These are phyloP conservation scores for Saccostrea echinata DNA, from an alignment of 1,140 invertebrate species.

Conservation along the genomic window DNA sequence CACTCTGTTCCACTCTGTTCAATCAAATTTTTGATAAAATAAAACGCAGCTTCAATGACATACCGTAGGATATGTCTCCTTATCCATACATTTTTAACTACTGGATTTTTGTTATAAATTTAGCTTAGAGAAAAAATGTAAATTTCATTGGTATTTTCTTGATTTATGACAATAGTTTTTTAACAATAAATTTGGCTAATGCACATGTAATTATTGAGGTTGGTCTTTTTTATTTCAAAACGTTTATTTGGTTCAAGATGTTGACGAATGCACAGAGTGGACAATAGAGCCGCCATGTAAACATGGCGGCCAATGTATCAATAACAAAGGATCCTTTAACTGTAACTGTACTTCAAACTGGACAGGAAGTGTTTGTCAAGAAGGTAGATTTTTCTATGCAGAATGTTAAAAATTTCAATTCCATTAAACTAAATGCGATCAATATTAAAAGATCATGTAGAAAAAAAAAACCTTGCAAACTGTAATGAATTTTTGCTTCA, in stretches of 20 bases:
- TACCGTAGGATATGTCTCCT: not conserved
- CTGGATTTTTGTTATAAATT: no score
- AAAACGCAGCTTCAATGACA: not conserved
- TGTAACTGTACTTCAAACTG: slow-evolving; percentile 61
- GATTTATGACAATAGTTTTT: no score
- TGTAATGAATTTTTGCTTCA: not conserved
- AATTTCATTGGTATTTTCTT: no score
- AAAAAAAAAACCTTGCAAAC: not conserved
- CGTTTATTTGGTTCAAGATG: slow-evolving; percentile 52
- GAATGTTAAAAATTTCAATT: not conserved
- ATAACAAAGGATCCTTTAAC: slow-evolving; percentile 89
- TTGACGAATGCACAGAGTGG: slow-evolving; percentile 77
- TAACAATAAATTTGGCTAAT: no score
- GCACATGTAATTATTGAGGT: not conserved
- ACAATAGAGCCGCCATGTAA: slow-evolving; percentile 81
- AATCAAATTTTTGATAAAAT: not conserved
- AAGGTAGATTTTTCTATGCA: slow-evolving; percentile 59
- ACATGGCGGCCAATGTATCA: slow-evolving; percentile 90
- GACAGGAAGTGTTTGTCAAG: slow-evolving; percentile 88
- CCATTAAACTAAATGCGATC: not conserved
- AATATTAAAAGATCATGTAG: not conserved
- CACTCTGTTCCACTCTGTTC: no score
- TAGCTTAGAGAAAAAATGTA: no score
- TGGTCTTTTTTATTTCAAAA: not conserved
- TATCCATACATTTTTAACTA: not conserved